A percentile compares a stretch with the other conserved stretches of the same genome.
These are phyloP conservation scores for Blastobasis lacticolella DNA, from an alignment of 2,888 invertebrate genomes.

Conservation along the genomic window DNA sequence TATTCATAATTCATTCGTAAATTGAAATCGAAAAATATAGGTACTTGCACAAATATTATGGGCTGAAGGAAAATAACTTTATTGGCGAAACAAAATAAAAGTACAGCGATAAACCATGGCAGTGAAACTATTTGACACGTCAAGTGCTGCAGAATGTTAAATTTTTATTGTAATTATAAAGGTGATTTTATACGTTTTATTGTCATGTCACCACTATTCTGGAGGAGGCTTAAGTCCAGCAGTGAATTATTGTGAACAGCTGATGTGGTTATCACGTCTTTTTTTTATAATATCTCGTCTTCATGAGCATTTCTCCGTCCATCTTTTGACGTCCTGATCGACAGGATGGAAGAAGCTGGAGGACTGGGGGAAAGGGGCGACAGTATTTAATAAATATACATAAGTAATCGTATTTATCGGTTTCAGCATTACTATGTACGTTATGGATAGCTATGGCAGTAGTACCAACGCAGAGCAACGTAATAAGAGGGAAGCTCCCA, in stretches of 20 bases:
- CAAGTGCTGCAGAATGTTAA: slow-evolving; percentile 9
- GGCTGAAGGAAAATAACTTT: slow-evolving; percentile 2
- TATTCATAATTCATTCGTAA: neutral
- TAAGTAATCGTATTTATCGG: neutral
- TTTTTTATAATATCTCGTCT: no score
- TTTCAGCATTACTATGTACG: neutral
- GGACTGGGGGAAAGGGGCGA: no score
- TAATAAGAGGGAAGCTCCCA: slow-evolving; percentile 13
- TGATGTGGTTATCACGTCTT: no score
- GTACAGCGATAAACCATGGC: slow-evolving; percentile 11
- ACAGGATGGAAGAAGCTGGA: no score
- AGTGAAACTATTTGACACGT: slow-evolving; percentile 12
- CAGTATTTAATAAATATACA: neutral
- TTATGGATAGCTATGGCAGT: slow-evolving; percentile 6
- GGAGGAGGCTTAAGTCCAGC: no score
- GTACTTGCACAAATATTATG: slow-evolving; percentile 15
- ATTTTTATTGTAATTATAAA: slow-evolving; percentile 6
- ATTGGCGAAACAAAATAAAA: slow-evolving; percentile 1
- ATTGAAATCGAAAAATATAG: neutral
- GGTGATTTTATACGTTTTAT: slow-evolving; percentile 4
- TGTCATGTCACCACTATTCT: no score
- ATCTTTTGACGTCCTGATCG: no score
- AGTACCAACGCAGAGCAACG: slow-evolving; percentile 5
- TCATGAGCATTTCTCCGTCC: no score
- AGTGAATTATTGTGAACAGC: no score